Conservation (phyloP, 2,797 vertebrate species). For the Rallus crepitans region DNA sequence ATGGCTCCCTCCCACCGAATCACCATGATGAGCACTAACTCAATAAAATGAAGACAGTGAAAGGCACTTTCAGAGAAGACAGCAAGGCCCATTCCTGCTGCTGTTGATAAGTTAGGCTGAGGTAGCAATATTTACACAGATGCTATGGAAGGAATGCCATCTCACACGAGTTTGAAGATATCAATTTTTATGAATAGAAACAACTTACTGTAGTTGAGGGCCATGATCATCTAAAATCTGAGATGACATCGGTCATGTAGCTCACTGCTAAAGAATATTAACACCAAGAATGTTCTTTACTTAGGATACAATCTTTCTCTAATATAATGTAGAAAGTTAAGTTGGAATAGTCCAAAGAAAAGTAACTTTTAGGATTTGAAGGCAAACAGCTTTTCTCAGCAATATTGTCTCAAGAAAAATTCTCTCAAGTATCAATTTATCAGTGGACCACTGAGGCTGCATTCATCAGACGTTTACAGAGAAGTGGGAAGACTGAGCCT, state of each 20-base stretch:
- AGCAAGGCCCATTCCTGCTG: background rate
- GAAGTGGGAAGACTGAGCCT: slow-evolving; percentile 28
- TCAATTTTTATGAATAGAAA: background rate
- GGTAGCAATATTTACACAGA: background rate
- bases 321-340: background rate
- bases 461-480: slow-evolving; percentile 27
- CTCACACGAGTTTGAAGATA: background rate
- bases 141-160: background rate
- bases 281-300: background rate
- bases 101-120: background rate
- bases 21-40: no score
- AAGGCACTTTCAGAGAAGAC: background rate
- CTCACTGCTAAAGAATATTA: background rate
- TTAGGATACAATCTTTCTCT: background rate
- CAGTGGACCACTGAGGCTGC: background rate
- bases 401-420: slow-evolving; percentile 35
- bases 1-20: no score
- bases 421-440: background rate
- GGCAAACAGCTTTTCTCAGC: slow-evolving; percentile 60
- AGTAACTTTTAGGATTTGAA: background rate
- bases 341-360: background rate
- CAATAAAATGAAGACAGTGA: background rate
- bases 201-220: background rate
- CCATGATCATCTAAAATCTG: background rate
- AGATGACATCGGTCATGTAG: background rate